phyloP scores from a whole-genome alignment of 2,888 invertebrate genomes.

The Parnassius mnemosyne region DNA sequence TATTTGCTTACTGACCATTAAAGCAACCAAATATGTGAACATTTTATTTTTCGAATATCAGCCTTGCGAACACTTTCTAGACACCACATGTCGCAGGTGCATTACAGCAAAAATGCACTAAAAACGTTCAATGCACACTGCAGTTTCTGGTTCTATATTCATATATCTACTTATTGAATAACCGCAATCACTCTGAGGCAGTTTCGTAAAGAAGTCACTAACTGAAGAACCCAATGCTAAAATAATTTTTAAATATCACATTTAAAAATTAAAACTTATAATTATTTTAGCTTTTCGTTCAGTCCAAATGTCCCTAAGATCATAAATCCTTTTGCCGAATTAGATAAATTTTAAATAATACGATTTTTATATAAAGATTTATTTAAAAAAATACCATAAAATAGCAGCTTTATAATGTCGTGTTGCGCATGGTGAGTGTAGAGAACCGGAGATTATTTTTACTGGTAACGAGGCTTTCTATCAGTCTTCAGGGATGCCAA shows the following conservation, averaged over 20 bases:
- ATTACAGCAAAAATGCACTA: neutral
- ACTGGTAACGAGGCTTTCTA: no score
- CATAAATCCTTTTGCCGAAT: no score
- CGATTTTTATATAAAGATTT: no score
- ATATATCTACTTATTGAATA: constrained; percentile 1
- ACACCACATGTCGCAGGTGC: constrained; percentile 17
- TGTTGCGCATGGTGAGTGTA: no score
- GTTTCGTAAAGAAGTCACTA: neutral
- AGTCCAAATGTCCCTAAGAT: no score
- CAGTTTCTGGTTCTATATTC: neutral
- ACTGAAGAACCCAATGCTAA: neutral
- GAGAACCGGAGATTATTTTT: no score
- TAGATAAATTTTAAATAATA: no score
- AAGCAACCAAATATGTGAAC: constrained; percentile 5
- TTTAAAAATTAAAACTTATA: neutral
- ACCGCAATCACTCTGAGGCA: constrained; percentile 1
- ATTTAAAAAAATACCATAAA: no score
- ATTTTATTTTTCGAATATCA: constrained; percentile 2
- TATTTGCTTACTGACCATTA: neutral
- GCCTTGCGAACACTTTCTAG: constrained; percentile 3
- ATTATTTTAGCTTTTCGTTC: neutral
- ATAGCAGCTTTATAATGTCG: no score
- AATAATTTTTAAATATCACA: constrained; percentile 1
- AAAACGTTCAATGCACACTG: neutral
- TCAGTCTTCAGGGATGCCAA: no score